Conservation (phyloP, 2,113 vertebrate genomes). For the Murina feae region DNA sequence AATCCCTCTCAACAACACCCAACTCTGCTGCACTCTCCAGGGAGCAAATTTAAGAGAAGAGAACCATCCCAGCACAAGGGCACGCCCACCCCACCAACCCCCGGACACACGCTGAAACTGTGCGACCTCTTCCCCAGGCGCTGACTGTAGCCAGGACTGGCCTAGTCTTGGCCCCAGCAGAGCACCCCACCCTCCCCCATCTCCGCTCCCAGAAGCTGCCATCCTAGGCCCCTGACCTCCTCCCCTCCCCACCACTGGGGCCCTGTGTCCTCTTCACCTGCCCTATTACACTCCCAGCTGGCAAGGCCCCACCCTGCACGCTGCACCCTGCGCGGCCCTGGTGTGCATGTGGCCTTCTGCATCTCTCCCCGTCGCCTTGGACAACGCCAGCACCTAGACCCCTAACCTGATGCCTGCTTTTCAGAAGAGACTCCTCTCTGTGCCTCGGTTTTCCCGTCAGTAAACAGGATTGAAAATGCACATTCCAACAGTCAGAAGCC, state of each 20-base stretch:
- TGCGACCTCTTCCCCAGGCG: background rate
- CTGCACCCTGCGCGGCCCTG: rapidly evolving
- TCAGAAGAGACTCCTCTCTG: background rate
- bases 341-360: background rate
- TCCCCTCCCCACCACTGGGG: background rate
- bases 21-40: background rate
- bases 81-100: background rate
- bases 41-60: background rate
- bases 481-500: background rate
- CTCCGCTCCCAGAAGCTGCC: background rate
- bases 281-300: background rate
- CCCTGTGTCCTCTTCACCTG: background rate
- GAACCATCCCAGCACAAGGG: background rate
- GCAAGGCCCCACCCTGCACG: background rate
- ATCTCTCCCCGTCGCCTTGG: background rate
- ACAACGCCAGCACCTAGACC: background rate
- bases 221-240: background rate
- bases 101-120: background rate
- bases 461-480: background rate
- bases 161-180: background rate
- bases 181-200: background rate
- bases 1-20: background rate
- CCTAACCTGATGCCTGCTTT: background rate
- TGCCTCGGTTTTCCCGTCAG: background rate
- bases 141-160: background rate